phyloP scores from a whole-genome alignment of 2,888 invertebrate species.

The Acronicta aceris region DNA sequence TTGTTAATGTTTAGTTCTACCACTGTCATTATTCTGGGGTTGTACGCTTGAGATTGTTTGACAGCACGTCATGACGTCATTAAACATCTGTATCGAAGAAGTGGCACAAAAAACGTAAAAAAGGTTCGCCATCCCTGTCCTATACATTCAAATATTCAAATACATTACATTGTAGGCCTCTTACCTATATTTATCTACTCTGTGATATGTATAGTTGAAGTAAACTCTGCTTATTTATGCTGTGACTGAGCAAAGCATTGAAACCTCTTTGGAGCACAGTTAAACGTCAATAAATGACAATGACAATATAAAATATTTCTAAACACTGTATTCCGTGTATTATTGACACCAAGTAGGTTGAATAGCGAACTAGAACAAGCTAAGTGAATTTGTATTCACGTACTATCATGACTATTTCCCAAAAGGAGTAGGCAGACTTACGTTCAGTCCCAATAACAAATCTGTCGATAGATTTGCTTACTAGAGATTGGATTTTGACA shows the following conservation, averaged over 20 bases:
- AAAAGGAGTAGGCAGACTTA: not conserved
- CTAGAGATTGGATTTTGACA: too few species aligned
- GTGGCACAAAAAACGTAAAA: too few species aligned
- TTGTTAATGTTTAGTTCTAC: too few species aligned
- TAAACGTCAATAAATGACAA: slow-evolving; percentile 32
- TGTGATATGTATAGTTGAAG: slow-evolving; percentile 11
- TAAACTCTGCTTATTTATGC: slow-evolving; percentile 9
- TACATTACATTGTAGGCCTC: slow-evolving; percentile 6
- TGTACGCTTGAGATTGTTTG: too few species aligned
- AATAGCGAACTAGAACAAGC: not conserved
- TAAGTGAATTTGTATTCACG: not conserved
- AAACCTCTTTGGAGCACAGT: slow-evolving; percentile 22
- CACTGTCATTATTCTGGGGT: too few species aligned
- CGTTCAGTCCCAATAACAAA: too few species aligned
- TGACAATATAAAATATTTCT: slow-evolving; percentile 1
- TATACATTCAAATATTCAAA: too few species aligned
- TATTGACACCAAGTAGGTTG: slow-evolving; percentile 22
- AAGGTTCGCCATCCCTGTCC: too few species aligned
- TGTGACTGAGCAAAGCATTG: not conserved
- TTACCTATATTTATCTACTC: not conserved
- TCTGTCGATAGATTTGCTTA: too few species aligned
- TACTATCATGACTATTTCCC: not conserved
- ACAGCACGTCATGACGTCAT: too few species aligned
- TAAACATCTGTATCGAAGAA: too few species aligned
- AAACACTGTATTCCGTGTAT: slow-evolving; percentile 6